Evolutionary conservation across 2,113 vertebrate species (phyloP), one percentile per base, ranked within the genome.

Genomic region (Callionymus lyra): DNA sequence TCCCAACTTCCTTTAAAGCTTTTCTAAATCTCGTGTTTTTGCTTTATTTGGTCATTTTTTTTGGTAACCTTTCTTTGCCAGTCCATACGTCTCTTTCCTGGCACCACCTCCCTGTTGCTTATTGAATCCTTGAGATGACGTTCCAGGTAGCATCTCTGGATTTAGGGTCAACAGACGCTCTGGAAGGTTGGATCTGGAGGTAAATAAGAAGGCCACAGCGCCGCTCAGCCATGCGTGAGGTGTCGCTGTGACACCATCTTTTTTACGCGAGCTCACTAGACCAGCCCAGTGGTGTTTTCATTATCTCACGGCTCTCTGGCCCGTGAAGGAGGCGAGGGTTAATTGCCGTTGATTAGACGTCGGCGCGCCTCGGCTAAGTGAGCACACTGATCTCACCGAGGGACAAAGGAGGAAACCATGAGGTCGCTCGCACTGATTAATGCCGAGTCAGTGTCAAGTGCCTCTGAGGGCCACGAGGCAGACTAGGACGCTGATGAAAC

Each of bases 321-420:
- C 47, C 12, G 15, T 63, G 58, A 53, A 47, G n/a, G 44, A 50
- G 62, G 57, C 56, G 51, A 15, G 60, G 71, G 74, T 78, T 80
- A 78, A 81, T 79, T 72, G 62, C 57, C 57, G 61, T 59, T 77
- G 65, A 81, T 81, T 76, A 70, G 58, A 70, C 56, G 46, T 69
- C 72, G 57, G 31, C 13, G 42, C n/a, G n/a, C n/a, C 68, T 44
- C 57, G 66, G 59, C 50, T 63, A 71, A 65, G 62, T 16, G 49
- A 42, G 61, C 56, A 4, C 2, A 44, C 43, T 44, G 50, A 61
- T 60, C 44, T 54, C 53, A 61, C 31, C 40, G 58, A 59, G 40
- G 31, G 15, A 41, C 34, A 50, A 36, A 17, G 5, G 46, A 52
- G 61, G 31, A 44, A 41, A 18, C 34, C 50, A 48, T 15, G 55